Evolutionary conservation across 2,797 vertebrate species (phyloP).

Genomic region (Onychomys torridus): DNA sequence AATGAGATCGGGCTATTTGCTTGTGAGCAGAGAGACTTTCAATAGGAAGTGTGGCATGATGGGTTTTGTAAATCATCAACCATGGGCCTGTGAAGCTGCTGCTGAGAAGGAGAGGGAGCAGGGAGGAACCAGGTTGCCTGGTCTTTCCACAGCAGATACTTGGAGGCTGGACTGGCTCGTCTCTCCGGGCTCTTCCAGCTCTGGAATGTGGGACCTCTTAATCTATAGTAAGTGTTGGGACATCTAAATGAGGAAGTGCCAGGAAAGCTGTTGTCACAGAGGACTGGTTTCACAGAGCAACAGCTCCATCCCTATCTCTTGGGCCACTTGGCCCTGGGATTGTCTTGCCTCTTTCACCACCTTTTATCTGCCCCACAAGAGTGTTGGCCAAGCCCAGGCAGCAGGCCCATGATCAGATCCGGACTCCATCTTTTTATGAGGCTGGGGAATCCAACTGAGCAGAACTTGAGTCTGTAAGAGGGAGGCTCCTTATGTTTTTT

Average conservation of each 20-base stretch:
- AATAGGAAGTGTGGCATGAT: background rate
- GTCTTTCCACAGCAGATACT: background rate
- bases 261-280: background rate
- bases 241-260: slow-evolving; percentile 23
- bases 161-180: background rate
- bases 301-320: background rate
- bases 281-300: slow-evolving; percentile 52
- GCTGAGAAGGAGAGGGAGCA: background rate
- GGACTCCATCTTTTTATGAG: background rate
- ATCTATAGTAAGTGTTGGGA: background rate
- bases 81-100: background rate
- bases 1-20: background rate
- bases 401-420: background rate
- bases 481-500: background rate
- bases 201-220: background rate
- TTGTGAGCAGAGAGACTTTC: background rate
- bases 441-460: background rate
- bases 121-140: background rate
- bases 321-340: background rate
- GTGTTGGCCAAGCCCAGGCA: slow-evolving; percentile 24
- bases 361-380: slow-evolving; percentile 51
- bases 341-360: background rate
- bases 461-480: background rate
- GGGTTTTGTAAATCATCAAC: background rate
- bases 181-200: background rate